phyloP scores from a whole-genome alignment of 2,888 invertebrate species.

The Drosophila nr. fundita region DNA sequence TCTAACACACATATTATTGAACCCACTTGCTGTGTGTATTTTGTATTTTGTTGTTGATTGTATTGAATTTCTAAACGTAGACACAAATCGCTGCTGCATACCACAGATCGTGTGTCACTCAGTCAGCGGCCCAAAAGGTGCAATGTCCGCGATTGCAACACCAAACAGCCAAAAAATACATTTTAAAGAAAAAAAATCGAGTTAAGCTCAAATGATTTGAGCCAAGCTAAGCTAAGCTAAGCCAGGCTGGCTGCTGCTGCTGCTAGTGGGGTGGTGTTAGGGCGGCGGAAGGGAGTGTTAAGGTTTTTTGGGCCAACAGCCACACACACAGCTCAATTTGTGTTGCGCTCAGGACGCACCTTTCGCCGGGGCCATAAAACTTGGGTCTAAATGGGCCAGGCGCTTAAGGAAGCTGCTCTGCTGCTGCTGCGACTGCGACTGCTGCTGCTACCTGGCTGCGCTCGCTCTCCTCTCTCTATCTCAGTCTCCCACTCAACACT shows the following conservation, averaged over 20 bases:
- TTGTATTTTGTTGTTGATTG: conserved; percentile 23
- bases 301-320: conserved; percentile 17
- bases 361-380: conserved; percentile 55
- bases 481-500: conserved; percentile 1
- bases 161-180: conserved; percentile 29
- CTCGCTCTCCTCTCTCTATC: conserved; percentile 3
- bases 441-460: conserved; percentile 32
- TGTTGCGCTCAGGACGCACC: conserved; percentile 43
- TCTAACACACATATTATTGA: conserved; percentile 44
- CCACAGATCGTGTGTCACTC: conserved; percentile 75
- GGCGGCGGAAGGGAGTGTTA: conserved; percentile 25
- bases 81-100: conserved; percentile 78
- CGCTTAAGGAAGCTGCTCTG: conserved; percentile 59
- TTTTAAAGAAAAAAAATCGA: conserved; percentile 7
- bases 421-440: background rate
- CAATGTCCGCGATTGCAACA: conserved; percentile 80
- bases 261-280: conserved; percentile 4
- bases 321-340: conserved; percentile 4
- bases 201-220: conserved; percentile 15
- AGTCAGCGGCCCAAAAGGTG: conserved; percentile 61
- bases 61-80: conserved; percentile 79
- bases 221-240: conserved; percentile 1
- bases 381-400: conserved; percentile 49
- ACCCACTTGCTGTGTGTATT: conserved; percentile 41
- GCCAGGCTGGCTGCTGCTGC: background rate